Base-by-base conservation (phyloP, 1,140 invertebrate genomes). In the Orius insidiosus region DNA sequence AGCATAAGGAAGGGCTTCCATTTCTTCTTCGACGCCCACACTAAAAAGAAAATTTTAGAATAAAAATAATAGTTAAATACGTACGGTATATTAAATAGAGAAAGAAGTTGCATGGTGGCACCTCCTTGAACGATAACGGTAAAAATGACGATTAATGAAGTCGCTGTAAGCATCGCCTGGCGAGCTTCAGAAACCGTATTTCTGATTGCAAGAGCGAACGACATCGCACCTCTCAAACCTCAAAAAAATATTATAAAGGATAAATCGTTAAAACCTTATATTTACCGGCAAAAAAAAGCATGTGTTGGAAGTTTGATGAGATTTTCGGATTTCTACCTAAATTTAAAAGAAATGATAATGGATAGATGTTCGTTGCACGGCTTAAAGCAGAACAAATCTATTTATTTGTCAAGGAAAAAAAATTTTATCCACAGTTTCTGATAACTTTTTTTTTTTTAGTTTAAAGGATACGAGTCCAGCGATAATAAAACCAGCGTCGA, bases 101-200 rank as follows among this genome's bases (percentile, higher is more conserved):
- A 81, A 4, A 98, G 68, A 54, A 97, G 76, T 59, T 88, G 86
- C 39, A 85, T 83, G 0, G 89, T 82, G n/a, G 87, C 76, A 8
- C 92, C 89, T 24, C 93, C 93, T 68, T 92, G 92, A 16, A 95
- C 71, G 49, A 98, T 85, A 0, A 98, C 93, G 38, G 94, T 97
- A 2, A 88, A 69, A 50, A 98, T 92, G 4, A 96, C 93, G 58
- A 98, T 94, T 33, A 97, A 63, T 52, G 89, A 90, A 2, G 94
- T 98, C 9, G 92, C 88, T 0, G 93, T 94, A 32, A 96, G 65
- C 78, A 98, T 96, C 4, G 88, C 78, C 64, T 94, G 86, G 32
- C 92, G 71, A 14, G 86, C 84, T 59, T 86, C 82, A 1, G 88
- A 93, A n/a, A 90, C 74, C 0, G 92, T 96, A 63, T 98, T 97